Percentiles rank a stretch among this genome's conserved stretches.
Conservation (phyloP, 1,140 invertebrate species). For the Habropoda laboriosa region DNA sequence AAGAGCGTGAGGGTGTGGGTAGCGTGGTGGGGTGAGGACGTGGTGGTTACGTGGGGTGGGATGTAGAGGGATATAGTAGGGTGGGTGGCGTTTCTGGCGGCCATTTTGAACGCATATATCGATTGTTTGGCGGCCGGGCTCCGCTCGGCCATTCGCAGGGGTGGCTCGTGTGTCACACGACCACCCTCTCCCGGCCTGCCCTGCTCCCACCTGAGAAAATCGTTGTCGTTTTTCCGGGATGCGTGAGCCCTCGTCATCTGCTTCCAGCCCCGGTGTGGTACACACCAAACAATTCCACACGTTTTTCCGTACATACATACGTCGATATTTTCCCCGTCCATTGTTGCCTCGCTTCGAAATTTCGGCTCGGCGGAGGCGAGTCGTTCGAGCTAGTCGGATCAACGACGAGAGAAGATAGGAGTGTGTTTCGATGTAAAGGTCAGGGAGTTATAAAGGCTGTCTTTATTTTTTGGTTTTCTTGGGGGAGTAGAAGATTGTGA, state of each 20-base stretch:
- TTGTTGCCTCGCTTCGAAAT: neutral
- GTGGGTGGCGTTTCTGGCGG: slow-evolving; percentile 81
- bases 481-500: too few relatives aligned
- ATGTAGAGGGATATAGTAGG: slow-evolving; percentile 67
- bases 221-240: slow-evolving; percentile 44
- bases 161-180: slow-evolving; percentile 71
- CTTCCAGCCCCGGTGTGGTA: neutral
- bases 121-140: slow-evolving; percentile 82
- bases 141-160: slow-evolving; percentile 79
- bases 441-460: too few relatives aligned
- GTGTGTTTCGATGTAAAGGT: neutral
- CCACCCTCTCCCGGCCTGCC: slow-evolving; percentile 48
- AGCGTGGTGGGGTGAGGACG: slow-evolving; percentile 43
- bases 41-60: slow-evolving; percentile 56
- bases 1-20: slow-evolving; percentile 52
- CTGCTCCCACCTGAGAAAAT: slow-evolving; percentile 24
- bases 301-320: neutral
- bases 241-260: slow-evolving; percentile 33
- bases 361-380: neutral
- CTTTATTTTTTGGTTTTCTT: too few relatives aligned
- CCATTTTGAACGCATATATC: slow-evolving; percentile 83
- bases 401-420: neutral
- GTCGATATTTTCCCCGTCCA: neutral
- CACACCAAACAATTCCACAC: neutral
- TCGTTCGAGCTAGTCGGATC: too few relatives aligned